Evolutionary conservation across 1,140 invertebrate species (phyloP).

Genomic region (Lutraria rhynchaena): DNA sequence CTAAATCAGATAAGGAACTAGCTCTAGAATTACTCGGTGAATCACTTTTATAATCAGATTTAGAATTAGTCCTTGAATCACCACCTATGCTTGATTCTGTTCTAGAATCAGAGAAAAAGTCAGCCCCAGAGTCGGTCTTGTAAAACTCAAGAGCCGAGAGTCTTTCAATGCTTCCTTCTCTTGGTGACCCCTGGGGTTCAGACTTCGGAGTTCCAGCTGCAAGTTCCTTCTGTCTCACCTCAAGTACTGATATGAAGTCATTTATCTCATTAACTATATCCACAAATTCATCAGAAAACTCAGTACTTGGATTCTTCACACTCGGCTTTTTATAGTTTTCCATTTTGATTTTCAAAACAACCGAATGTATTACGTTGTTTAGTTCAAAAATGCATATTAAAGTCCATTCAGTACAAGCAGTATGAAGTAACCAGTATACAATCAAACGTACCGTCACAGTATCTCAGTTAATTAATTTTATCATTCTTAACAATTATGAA

Average conservation of each 20-base stretch:
- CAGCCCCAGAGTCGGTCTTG: constrained; percentile 66
- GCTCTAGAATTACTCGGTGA: constrained; percentile 55
- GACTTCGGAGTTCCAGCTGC: constrained; percentile 39
- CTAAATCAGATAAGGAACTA: constrained; percentile 50
- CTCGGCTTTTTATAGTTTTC: constrained; percentile 49
- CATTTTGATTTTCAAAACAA: no score
- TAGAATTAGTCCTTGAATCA: constrained; percentile 52
- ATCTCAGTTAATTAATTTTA: no score
- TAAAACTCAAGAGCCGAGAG: constrained; percentile 58
- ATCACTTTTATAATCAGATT: constrained; percentile 48
- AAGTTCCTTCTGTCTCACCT: constrained; percentile 62
- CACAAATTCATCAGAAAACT: constrained; percentile 76
- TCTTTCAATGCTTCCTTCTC: constrained; percentile 46
- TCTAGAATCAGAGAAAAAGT: constrained; percentile 43
- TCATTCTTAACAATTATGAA: no score
- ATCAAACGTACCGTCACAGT: no score
- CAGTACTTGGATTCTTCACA: constrained; percentile 65
- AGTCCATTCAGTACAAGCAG: no score
- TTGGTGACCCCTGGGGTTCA: constrained; percentile 23
- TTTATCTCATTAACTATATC: constrained; percentile 80
- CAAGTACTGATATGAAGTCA: constrained; percentile 78
- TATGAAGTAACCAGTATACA: no score
- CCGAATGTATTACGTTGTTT: no score
- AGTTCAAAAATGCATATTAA: no score
- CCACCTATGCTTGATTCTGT: constrained; percentile 36